Evolutionary conservation across 2,888 invertebrate genomes (phyloP).

Genomic region (Dinocampus coccinellae): DNA sequence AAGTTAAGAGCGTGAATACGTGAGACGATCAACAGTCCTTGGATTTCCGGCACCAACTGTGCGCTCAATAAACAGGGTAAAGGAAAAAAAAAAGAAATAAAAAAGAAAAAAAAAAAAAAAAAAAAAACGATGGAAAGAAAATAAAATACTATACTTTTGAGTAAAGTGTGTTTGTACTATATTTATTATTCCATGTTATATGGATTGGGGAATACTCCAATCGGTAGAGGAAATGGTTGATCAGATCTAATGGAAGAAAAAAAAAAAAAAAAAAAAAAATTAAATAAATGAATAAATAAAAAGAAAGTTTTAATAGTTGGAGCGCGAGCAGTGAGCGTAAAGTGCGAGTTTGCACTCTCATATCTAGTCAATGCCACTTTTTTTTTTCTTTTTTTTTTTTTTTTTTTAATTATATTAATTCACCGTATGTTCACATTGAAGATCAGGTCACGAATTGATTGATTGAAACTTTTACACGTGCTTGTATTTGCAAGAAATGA

Average conservation of each 20-base stretch:
- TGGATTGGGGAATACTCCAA: neutral
- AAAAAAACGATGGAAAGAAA: neutral
- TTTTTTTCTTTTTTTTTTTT: neutral
- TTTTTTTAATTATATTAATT: slow-evolving; percentile 55
- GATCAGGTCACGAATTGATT: slow-evolving; percentile 34
- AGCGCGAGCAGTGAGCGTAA: slow-evolving; percentile 53
- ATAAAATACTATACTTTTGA: neutral
- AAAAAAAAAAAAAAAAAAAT: no score
- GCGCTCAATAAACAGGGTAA: neutral
- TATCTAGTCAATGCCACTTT: neutral
- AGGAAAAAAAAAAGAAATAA: neutral
- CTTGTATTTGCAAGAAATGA: slow-evolving; percentile 25
- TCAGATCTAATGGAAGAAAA: slow-evolving; percentile 42
- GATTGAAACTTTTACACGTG: slow-evolving; percentile 41
- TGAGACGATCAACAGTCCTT: slow-evolving; percentile 1
- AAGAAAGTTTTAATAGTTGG: slow-evolving; percentile 54
- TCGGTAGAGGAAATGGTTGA: slow-evolving; percentile 22
- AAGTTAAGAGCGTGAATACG: slow-evolving; percentile 5
- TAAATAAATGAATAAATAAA: no score
- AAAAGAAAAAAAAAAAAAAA: neutral
- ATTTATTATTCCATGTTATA: neutral
- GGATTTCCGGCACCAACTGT: neutral
- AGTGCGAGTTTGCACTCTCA: slow-evolving; percentile 40
- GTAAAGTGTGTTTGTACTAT: neutral
- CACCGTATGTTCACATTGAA: slow-evolving; percentile 28